Conservation (phyloP, 53 echinoderm and acorn worm species). For the Paracentrotus lividus region DNA sequence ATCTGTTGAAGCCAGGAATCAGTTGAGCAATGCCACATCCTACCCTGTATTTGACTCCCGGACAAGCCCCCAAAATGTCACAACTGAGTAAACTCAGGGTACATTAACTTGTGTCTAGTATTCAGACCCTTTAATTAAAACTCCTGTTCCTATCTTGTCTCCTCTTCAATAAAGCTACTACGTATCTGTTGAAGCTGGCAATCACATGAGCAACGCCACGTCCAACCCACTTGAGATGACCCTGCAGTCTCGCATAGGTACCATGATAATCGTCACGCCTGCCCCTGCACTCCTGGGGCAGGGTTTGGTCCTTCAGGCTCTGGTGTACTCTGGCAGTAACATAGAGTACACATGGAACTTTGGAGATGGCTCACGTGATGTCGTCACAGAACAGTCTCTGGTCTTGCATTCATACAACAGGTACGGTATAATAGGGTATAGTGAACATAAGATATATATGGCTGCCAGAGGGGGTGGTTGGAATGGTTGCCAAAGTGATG, state of each 20-base stretch:
- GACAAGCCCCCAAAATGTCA: no score
- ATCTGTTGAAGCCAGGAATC: background rate
- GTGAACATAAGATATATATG: no score
- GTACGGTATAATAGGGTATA: no score
- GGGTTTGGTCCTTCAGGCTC: conserved; percentile 71
- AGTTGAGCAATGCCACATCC: background rate
- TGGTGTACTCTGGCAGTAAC: conserved; percentile 80
- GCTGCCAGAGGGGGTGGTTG: no score
- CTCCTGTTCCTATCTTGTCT: background rate
- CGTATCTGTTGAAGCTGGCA: conserved; percentile 85
- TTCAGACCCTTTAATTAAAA: background rate
- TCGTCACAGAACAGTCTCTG: conserved; percentile 28
- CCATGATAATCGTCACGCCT: conserved; percentile 64
- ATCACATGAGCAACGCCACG: conserved; percentile 84
- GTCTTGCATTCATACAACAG: conserved; percentile 80
- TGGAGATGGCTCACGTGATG: conserved; percentile 78
- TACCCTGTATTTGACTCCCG: background rate
- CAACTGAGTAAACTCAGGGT: no score
- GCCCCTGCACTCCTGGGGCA: conserved; percentile 71
- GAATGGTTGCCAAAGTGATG: no score
- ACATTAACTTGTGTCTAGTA: no score
- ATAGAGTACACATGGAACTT: conserved; percentile 85
- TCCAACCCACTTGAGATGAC: conserved; percentile 82
- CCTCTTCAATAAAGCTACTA: conserved; percentile 75
- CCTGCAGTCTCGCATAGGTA: conserved; percentile 76